Base-by-base conservation (phyloP, 2,113 vertebrate species). In the Puntigrus tetrazona region DNA sequence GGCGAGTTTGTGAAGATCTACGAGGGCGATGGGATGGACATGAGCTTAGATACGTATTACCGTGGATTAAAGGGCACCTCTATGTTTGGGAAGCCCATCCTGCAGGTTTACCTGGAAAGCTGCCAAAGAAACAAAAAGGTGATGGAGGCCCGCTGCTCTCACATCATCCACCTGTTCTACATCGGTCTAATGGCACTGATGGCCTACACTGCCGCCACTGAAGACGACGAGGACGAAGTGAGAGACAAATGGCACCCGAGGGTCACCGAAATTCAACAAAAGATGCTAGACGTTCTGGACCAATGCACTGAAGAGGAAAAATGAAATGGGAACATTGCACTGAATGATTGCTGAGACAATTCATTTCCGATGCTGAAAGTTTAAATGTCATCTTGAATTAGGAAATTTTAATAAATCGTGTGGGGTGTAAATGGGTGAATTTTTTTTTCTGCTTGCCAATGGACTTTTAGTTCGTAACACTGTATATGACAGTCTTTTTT, bases 101-200 rank as follows among this genome's bases (percentile, higher is more conserved):
- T 95, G 74, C 89, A 87, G 29, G 94, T 94, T 14, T 95, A 95
- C 87, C 29, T 94, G 77, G 93, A 95, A 2, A 85, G 89, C 90
- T 95, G 93, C 7, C 45, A 91, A 0, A 87, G 84, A 0, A 36
- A 93, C 88, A 89, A 78, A 0, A 84, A 88, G 67, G 90, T 92
- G 73, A 95, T 95, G 94, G 93, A 95, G 86, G 88, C 61, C 61
- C 88, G 76, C 77, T 95, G 94, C 74, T 93, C 92, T 13, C 92
- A 95, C 86, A 83, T 95, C 16, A 61, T 88, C 5, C 92, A 95
- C 82, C 90, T 95, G 25, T 95, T 95, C 87, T 93, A 95, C 57
- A 93, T 94, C 69, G 94, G 94, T 25, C 93, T 95, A 67, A 94
- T 95, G 0, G 80, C 93, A 6, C 90, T 95, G 67, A 95, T 95